Evolutionary conservation across 2,113 vertebrate genomes (phyloP).

Genomic region (Hippocampus barbouri): DNA sequence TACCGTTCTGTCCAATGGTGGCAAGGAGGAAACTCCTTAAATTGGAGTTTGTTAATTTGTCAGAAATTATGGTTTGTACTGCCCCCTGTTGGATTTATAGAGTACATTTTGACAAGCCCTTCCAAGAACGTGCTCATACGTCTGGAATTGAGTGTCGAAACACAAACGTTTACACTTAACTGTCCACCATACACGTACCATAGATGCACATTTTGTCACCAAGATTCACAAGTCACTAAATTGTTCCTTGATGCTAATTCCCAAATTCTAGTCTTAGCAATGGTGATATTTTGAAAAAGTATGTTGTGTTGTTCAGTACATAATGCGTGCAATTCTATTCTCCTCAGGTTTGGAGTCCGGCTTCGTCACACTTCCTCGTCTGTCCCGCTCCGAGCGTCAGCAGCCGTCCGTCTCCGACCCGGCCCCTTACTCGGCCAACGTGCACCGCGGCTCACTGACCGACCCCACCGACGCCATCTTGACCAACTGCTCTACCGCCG

Average conservation of each 20-base stretch:
- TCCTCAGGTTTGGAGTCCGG: conserved; percentile 84
- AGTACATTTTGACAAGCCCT: background rate
- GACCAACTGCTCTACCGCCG: conserved; percentile 72
- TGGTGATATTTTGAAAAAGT: too few relatives aligned
- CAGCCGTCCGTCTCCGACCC: conserved; percentile 63
- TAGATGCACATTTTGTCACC: too few relatives aligned
- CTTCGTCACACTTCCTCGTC: conserved; percentile 89
- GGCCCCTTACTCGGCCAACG: conserved; percentile 53
- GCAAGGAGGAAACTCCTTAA: conserved; percentile 18
- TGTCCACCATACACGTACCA: too few relatives aligned
- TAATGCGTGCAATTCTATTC: background rate
- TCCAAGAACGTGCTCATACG: too few relatives aligned
- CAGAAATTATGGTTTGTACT: background rate
- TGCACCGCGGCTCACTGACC: conserved; percentile 63
- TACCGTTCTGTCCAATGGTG: background rate
- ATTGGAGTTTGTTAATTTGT: background rate
- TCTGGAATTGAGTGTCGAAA: too few relatives aligned
- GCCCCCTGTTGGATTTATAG: conserved; percentile 53
- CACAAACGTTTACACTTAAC: too few relatives aligned
- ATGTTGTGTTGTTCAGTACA: background rate
- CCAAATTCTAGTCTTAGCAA: too few relatives aligned
- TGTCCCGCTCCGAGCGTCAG: conserved; percentile 80
- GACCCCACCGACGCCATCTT: conserved; percentile 48
- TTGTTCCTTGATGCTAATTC: too few relatives aligned
- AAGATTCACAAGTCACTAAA: too few relatives aligned